Evolutionary conservation across 2,113 vertebrate species (phyloP).

Genomic region (Nothocercus julius): DNA sequence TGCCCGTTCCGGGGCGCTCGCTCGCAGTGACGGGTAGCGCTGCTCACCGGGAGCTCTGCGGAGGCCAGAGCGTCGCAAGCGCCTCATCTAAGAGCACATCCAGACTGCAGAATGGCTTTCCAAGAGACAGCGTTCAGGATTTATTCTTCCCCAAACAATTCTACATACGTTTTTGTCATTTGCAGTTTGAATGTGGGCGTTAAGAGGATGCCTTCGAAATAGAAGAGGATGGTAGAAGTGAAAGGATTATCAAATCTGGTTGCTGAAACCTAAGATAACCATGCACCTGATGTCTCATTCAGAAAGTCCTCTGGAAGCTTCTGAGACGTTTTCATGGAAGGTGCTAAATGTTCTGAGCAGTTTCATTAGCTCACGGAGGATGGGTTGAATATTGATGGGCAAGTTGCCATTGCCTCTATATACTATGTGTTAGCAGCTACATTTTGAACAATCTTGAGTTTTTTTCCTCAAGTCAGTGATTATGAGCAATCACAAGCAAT

Average conservation of each 20-base stretch:
- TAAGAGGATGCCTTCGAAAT: background rate
- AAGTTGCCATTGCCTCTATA: background rate
- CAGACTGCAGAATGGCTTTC: background rate
- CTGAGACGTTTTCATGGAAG: background rate
- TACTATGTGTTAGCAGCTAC: background rate
- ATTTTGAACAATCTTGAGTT: background rate
- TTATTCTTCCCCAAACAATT: background rate
- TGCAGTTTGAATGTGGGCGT: background rate
- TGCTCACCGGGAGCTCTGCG: constrained; percentile 29
- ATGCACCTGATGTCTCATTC: background rate
- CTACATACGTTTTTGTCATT: background rate
- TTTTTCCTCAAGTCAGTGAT: background rate
- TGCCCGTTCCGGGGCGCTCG: background rate
- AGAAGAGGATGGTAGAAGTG: background rate
- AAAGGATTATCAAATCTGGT: background rate
- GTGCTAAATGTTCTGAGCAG: background rate
- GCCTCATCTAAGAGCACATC: background rate
- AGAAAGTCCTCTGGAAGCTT: background rate
- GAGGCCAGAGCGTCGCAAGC: background rate
- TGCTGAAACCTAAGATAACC: background rate
- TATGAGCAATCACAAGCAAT: background rate
- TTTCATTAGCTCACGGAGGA: background rate
- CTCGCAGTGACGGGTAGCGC: background rate
- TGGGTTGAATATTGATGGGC: background rate
- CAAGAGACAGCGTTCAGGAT: background rate